A percentile compares a stretch with the other conserved stretches of the same genome.
Evolutionary conservation across 2,113 vertebrate species (phyloP).

Genomic region (Chaenogobius annularis): DNA sequence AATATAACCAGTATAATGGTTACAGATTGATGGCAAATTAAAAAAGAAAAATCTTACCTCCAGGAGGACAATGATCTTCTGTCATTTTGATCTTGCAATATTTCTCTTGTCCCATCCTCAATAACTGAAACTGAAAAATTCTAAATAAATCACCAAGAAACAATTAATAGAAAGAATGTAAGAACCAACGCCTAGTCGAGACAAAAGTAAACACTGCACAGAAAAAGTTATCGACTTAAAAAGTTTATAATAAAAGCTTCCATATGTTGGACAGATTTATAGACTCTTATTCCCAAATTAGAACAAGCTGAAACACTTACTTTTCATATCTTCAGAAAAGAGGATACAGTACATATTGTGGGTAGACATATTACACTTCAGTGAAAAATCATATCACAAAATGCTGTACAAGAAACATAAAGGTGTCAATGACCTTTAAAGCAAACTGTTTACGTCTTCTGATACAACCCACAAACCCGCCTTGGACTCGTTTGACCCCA

Average conservation of each 20-base stretch:
- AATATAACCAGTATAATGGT: too few relatives aligned
- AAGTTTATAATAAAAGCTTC: neutral
- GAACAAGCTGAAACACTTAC: neutral
- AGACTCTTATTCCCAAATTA: neutral
- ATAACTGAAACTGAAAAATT: too few relatives aligned
- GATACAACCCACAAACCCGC: neutral
- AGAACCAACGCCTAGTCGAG: neutral
- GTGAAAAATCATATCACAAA: neutral
- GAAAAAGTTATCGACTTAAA: neutral
- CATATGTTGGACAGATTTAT: neutral
- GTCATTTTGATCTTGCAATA: too few relatives aligned
- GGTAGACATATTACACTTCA: neutral
- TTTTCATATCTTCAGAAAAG: neutral
- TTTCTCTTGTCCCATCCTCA: too few relatives aligned
- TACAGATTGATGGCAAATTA: too few relatives aligned
- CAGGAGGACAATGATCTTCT: too few relatives aligned
- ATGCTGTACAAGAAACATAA: neutral
- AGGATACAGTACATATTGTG: neutral
- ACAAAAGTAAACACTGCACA: neutral
- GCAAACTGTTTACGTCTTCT: neutral
- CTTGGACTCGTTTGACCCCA: neutral
- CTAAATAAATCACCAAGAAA: too few relatives aligned
- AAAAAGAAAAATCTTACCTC: too few relatives aligned
- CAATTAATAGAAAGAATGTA: neutral
- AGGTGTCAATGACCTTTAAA: constrained; percentile 42